phyloP scores from a whole-genome alignment of 2,797 vertebrate genomes.

The Scleropages formosus region DNA sequence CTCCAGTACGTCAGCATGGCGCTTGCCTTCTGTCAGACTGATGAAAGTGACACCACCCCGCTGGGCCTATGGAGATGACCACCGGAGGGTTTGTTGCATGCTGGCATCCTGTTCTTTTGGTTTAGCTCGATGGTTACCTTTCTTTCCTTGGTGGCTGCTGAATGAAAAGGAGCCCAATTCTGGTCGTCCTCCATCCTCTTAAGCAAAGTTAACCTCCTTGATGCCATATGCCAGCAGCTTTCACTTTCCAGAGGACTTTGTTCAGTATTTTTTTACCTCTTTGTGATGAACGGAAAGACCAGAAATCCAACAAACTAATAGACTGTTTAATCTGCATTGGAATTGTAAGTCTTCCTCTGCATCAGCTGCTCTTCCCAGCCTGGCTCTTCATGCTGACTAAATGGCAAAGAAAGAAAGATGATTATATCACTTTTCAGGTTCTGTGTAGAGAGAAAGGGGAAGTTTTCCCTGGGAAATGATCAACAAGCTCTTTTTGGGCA shows the following conservation, averaged over 20 bases:
- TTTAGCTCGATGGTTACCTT: slow-evolving; percentile 15
- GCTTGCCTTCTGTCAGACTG: slow-evolving; percentile 27
- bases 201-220: slow-evolving; percentile 38
- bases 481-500: slow-evolving; percentile 47
- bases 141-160: slow-evolving; percentile 21
- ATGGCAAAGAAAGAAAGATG: slow-evolving; percentile 28
- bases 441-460: slow-evolving; percentile 19
- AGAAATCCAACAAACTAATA: slow-evolving; percentile 23
- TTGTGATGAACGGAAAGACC: not conserved
- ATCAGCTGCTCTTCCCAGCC: slow-evolving; percentile 18
- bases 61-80: not conserved
- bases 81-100: not conserved
- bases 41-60: slow-evolving; percentile 36
- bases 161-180: not conserved
- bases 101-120: too few species aligned
- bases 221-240: slow-evolving; percentile 25
- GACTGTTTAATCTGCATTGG: slow-evolving; percentile 40
- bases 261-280: slow-evolving; percentile 29
- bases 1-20: slow-evolving; percentile 22
- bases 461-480: slow-evolving; percentile 33
- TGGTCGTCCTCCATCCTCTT: not conserved
- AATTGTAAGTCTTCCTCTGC: slow-evolving; percentile 28
- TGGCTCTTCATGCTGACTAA: slow-evolving; percentile 36
- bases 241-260: slow-evolving; percentile 40
- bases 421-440: slow-evolving; percentile 32